Evolutionary conservation across 2,888 invertebrate genomes (phyloP), one percentile per base, ranked within the genome.

Genomic region (Copidosoma aretas): DNA sequence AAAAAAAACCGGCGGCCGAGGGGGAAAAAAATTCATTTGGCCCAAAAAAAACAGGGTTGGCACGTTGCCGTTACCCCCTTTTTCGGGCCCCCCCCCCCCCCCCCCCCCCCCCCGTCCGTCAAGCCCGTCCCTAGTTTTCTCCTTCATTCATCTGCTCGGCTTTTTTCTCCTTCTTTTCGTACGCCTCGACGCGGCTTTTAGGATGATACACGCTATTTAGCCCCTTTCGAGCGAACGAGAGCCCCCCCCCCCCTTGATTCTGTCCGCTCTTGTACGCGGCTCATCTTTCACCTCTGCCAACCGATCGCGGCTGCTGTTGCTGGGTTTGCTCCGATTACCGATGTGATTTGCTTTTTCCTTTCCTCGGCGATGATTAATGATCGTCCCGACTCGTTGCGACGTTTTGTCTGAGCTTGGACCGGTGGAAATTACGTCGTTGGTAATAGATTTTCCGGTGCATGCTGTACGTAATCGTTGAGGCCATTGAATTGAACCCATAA

Each of bases 11-110:
- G 54, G 56, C 67, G 65, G 72, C 68, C 70, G 74, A 59, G 60
- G 51, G 56, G 60, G 78, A 76, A 77, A 77, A 77, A 79, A 80
- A 80, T 80, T 80, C 79, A 79, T 80, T 80, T 79, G 78, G 78
- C 77, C n/a, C 79, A 79, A 80, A 80, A 79, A 80, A 80, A 80
- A 80, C 79, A 80, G 80, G 80, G 80, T 80, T 80, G 80, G 80
- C 79, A 80, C 79, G 80, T 80, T 80, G 74, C 76, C 77, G 79
- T 79, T 80, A 80, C 80, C 80, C 78, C 79, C 79, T 80, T 80
- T 80, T 79, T 80, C 80, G 78, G 74, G 76, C 15, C 75, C 77
- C 77, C 76, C 75, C 32, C 32, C 8, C 32, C 32, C 8, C 32
- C 8, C 32, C 32, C 32, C 8, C 32, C 8, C 32, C 8, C 3